phyloP scores from a whole-genome alignment of 1,140 invertebrate species.

The Stenopsyche tienmushanensis region DNA sequence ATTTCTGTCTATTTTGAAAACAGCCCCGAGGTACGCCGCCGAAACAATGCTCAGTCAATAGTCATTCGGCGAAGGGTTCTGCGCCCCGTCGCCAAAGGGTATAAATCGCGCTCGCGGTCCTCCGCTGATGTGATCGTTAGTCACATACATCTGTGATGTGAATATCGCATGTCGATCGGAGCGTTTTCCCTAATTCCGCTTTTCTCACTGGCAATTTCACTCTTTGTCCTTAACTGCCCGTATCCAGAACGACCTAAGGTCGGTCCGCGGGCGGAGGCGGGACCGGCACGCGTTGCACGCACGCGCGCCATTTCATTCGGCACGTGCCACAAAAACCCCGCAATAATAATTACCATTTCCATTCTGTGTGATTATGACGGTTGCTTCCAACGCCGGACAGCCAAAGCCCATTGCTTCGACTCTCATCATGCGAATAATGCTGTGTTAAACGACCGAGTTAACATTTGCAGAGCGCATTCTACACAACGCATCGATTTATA shows the following conservation, averaged over 20 bases:
- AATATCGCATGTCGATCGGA: too few species aligned
- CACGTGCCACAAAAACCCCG: conserved; percentile 30
- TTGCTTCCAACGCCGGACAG: too few species aligned
- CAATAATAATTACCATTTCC: conserved; percentile 39
- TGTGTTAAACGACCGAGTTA: too few species aligned
- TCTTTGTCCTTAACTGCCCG: conserved; percentile 40
- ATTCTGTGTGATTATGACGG: too few species aligned
- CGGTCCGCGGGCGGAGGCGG: conserved; percentile 19
- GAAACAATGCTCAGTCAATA: conserved; percentile 42
- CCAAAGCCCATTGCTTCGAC: too few species aligned
- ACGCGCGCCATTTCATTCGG: conserved; percentile 31
- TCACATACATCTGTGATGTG: too few species aligned
- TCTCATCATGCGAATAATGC: too few species aligned
- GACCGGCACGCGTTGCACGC: conserved; percentile 25
- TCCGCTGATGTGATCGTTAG: background rate
- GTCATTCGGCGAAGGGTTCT: conserved; percentile 22
- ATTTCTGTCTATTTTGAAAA: conserved; percentile 39
- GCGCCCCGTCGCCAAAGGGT: background rate
- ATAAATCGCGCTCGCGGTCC: background rate
- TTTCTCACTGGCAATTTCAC: conserved; percentile 37
- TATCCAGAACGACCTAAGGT: conserved; percentile 33
- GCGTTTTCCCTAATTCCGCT: background rate
- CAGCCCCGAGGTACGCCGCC: conserved; percentile 34
- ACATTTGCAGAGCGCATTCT: too few species aligned
- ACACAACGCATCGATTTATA: too few species aligned